Evolutionary conservation across 2,113 vertebrate genomes (phyloP).

Genomic region (Rhynchomys soricoides): DNA sequence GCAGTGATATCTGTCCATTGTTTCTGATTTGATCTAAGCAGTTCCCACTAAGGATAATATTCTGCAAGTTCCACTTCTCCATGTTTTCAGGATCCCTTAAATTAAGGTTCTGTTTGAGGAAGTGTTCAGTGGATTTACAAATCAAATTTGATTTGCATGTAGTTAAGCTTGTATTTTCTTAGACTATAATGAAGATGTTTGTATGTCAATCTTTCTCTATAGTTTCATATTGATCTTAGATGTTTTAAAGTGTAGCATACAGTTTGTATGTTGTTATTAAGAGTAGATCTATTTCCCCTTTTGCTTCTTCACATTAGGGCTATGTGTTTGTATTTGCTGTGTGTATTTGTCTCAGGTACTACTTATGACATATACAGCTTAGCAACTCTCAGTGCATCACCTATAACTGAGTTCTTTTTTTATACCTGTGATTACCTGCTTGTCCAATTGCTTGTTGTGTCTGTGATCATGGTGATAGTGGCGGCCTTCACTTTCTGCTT

Average conservation of each 20-base stretch:
- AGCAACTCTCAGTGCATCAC: not conserved
- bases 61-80: not conserved
- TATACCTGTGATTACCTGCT: not conserved
- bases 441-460: not conserved
- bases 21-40: not conserved
- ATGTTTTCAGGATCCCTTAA: not conserved
- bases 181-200: not conserved
- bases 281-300: not conserved
- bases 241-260: not conserved
- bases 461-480: not conserved
- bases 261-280: not conserved
- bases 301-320: not conserved
- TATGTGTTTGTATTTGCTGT: too few species aligned
- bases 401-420: not conserved
- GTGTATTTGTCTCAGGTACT: not conserved
- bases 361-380: not conserved
- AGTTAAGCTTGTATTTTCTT: not conserved
- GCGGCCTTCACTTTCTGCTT: not conserved
- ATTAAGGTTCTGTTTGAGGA: not conserved
- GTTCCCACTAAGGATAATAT: not conserved
- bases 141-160: not conserved
- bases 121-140: not conserved
- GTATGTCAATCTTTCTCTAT: not conserved
- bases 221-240: not conserved
- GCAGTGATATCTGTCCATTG: not conserved